Evolutionary conservation across 2,888 invertebrate genomes (phyloP), one percentile per base, ranked within the genome.

Genomic region (Smittia sp.): DNA sequence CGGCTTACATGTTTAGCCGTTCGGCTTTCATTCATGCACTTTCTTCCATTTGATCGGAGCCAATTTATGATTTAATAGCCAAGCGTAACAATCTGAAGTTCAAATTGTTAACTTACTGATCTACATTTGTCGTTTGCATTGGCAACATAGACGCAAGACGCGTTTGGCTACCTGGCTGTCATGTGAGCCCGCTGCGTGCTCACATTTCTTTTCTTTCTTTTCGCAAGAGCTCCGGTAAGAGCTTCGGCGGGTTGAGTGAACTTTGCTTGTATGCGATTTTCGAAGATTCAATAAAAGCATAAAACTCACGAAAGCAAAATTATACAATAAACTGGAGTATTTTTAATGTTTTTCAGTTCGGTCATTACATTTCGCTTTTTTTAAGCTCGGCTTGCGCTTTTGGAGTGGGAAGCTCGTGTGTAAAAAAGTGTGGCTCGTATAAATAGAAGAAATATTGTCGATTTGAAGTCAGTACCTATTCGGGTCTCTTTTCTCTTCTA

Each of bases 391-490:
- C 1, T 11, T 27, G 63, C 18, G 4, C 13, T 11, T 25, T 63
- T 63, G 63, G 63, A 63, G 63, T 13, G 63, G 63, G 63, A 63
- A 27, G 1, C 15, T 63, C 22, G 63, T 63, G 63, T 58, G 46
- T 32, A 27, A 27, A n/a, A n/a, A n/a, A 11, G n/a, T 67, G 18
- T 32, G 46, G 38, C 41, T 46, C 27, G 62, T 82, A 82, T 82
- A 82, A 79, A 82, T 81, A 80, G 78, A 76, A 78, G 78, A 76
- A 77, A 78, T 77, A 78, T 77, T 76, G 76, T 77, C 75, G 76
- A 77, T 76, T 78, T 77, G 78, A 78, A 81, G 78, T 81, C 82
- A 82, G 82, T 82, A 81, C 79, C 81, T 79, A 78, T 79, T 81
- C 80, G 80, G 79, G 82, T 82, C 81, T 77, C 76, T 75, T 81